Base-by-base conservation (phyloP, 2,113 vertebrate species). In the Hirundichthys speculiger region DNA sequence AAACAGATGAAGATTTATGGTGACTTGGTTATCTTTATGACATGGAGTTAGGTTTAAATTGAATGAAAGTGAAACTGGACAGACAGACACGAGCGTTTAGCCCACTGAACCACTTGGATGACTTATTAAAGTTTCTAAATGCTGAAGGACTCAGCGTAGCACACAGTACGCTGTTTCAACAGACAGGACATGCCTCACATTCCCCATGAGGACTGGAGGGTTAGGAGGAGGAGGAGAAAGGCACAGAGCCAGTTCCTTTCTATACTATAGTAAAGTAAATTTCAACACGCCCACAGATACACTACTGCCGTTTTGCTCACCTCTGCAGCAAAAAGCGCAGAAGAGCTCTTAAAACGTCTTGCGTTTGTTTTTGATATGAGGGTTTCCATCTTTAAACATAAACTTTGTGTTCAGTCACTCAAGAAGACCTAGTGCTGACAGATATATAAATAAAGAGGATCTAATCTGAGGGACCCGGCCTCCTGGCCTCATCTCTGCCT, bases 151-250 rank as follows among this genome's bases (percentile, higher is more conserved):
- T 68, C 55, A 49, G 60, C 9, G 6, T 7, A 34, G n/a, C 43
- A 46, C 54, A 81, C 75, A 85, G 65, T 47, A 55, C 18, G 15
- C 64, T 47, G 76, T 79, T 84, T 83, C 62, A 84, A 80, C 80
- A 85, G 64, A 78, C 78, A 77, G 80, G 83, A 86, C 72, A 84
- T 86, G 70, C 84, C 79, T 87, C 45, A 48, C 84, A 88, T 86
- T 90, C 84, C 82, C 84, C 75, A 84, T 75, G 65, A 75, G 58
- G 61, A 75, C 73, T 74, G 66, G 42, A 74, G 58, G 48, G 64
- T 54, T 1, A 27, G 54, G 58, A 51, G 38, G 54, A 51, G 43
- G 20, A 57, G 48, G 56, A 58, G 53, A 51, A 40, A 11, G 41
- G 42, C 57, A 41, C 5, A 20, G 27, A 21, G 62, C 49, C 34